phyloP scores from a whole-genome alignment of 2,888 invertebrate species.

The Ischnus inquisitorius region DNA sequence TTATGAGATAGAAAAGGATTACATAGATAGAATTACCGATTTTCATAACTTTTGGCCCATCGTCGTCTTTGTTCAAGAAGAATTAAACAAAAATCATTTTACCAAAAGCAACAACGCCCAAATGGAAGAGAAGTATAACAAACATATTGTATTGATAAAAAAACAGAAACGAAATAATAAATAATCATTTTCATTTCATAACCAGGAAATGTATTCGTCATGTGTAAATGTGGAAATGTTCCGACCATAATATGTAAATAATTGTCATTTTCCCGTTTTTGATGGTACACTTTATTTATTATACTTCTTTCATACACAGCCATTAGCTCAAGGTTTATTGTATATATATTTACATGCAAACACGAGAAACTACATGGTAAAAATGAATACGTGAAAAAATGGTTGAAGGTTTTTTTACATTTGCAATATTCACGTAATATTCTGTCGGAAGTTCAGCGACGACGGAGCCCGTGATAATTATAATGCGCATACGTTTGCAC shows the following conservation, averaged over 20 bases:
- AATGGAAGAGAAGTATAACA: too few relatives aligned
- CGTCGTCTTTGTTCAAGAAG: too few relatives aligned
- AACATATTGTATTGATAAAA: too few relatives aligned
- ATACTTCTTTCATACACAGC: background rate
- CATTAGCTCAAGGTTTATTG: background rate
- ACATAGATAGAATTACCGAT: too few relatives aligned
- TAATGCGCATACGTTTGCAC: constrained; percentile 26
- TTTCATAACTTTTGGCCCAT: too few relatives aligned
- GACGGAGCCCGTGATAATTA: constrained; percentile 19
- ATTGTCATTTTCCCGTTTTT: background rate
- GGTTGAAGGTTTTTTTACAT: constrained; percentile 22
- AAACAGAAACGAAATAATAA: too few relatives aligned
- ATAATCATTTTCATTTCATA: too few relatives aligned
- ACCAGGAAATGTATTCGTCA: too few relatives aligned
- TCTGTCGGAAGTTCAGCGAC: background rate
- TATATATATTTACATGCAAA: background rate
- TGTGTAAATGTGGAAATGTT: too few relatives aligned
- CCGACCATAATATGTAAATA: background rate
- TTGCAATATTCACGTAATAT: constrained; percentile 39
- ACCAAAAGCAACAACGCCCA: too few relatives aligned
- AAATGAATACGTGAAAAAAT: constrained; percentile 25
- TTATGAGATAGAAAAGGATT: too few relatives aligned
- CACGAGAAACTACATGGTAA: constrained; percentile 22
- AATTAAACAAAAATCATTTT: too few relatives aligned
- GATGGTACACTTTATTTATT: background rate